Percentiles rank a stretch among this genome's conserved stretches.
phyloP scores from a whole-genome alignment of 1,140 invertebrate species.

The Heliconius congener region DNA sequence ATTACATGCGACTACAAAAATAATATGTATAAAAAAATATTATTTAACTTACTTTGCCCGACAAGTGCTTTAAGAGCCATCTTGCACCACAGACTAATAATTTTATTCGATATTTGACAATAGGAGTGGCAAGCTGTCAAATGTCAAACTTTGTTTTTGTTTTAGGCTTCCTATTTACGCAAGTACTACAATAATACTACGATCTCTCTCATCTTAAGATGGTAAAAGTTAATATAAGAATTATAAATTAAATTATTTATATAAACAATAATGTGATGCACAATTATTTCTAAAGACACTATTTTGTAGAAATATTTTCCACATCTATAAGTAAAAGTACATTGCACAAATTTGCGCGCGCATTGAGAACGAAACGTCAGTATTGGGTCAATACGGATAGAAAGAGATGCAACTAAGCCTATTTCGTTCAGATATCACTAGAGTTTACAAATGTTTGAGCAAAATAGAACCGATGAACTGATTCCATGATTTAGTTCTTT shows the following conservation, averaged over 20 bases:
- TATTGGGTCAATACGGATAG: constrained; percentile 61
- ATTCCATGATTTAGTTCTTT: constrained; percentile 55
- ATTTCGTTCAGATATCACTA: constrained; percentile 40
- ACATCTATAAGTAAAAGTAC: constrained; percentile 8
- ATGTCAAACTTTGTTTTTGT: not conserved
- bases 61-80: constrained; percentile 87
- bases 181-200: not conserved
- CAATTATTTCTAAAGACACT: not conserved
- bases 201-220: not conserved
- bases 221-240: not conserved
- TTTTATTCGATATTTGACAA: constrained; percentile 12
- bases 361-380: constrained; percentile 54
- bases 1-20: not conserved
- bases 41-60: constrained; percentile 84
- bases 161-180: not conserved
- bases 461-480: constrained; percentile 15
- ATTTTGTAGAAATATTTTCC: not conserved
- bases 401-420: constrained; percentile 55
- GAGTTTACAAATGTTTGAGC: constrained; percentile 25
- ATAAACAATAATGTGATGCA: not conserved
- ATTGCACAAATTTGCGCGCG: constrained; percentile 47
- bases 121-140: constrained; percentile 9
- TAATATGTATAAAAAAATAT: constrained; percentile 31
- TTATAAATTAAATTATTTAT: not conserved
- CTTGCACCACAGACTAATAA: constrained; percentile 58